These are phyloP conservation scores for Squalus acanthias DNA, from an alignment of 2,797 vertebrate species.

Conservation along the genomic window DNA sequence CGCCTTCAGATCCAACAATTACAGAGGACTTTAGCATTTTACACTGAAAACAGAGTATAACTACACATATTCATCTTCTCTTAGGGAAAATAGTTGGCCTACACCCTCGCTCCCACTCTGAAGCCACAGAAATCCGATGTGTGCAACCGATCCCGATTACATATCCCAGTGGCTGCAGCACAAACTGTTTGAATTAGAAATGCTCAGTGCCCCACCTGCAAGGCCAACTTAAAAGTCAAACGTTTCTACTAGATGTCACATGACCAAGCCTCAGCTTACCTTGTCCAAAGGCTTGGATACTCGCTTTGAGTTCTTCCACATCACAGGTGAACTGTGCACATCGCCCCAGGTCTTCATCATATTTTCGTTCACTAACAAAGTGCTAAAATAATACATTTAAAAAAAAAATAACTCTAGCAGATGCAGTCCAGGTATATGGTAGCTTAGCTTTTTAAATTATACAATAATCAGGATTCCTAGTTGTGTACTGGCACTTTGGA, in stretches of 20 bases:
- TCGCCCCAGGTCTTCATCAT: slow-evolving; percentile 86
- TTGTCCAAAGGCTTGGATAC: slow-evolving; percentile 78
- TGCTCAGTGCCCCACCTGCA: neutral
- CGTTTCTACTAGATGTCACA: neutral
- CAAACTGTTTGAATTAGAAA: neutral
- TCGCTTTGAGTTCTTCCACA: slow-evolving; percentile 74
- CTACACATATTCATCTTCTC: neutral
- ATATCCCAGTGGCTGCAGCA: neutral
- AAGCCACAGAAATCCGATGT: neutral
- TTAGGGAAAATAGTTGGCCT: neutral
- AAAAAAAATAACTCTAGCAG: slow-evolving; percentile 24
- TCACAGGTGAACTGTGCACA: slow-evolving; percentile 82
- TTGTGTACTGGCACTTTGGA: neutral
- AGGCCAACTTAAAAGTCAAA: neutral
- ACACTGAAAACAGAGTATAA: neutral
- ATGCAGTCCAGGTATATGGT: slow-evolving; percentile 18
- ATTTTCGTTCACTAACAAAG: slow-evolving; percentile 93
- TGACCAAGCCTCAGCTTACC: slow-evolving; percentile 58
- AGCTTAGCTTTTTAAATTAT: slow-evolving; percentile 32
- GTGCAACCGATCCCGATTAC: neutral
- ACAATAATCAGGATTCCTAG: slow-evolving; percentile 13
- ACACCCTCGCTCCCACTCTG: neutral
- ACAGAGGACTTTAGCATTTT: neutral
- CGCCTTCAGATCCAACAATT: neutral
- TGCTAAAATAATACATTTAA: slow-evolving; percentile 59